Evolutionary conservation across 2,113 vertebrate genomes (phyloP).

Genomic region (Gallinago paraguaiae): DNA sequence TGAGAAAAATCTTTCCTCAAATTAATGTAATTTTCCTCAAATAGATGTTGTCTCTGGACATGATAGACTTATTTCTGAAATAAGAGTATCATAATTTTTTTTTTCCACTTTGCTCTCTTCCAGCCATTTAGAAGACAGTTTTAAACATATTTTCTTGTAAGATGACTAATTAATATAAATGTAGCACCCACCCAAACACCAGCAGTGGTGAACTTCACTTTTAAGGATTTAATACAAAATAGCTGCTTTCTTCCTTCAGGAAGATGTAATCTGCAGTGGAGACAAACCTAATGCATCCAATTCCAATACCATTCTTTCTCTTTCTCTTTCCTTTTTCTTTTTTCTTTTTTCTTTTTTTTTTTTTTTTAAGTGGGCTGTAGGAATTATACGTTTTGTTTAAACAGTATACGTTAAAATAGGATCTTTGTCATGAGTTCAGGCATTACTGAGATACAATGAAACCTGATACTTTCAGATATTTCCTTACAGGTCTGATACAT

Average conservation of each 20-base stretch:
- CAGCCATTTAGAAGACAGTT: neutral
- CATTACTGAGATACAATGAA: neutral
- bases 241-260: neutral
- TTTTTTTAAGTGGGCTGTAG: neutral
- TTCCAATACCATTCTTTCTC: too few relatives aligned
- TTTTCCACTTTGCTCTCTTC: neutral
- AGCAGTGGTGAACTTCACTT: neutral
- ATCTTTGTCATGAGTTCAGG: neutral
- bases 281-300: neutral
- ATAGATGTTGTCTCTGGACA: neutral
- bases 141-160: neutral
- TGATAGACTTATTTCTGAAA: neutral
- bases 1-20: neutral
- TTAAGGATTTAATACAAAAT: neutral
- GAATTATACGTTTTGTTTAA: neutral
- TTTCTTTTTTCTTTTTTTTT: neutral
- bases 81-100: neutral
- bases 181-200: neutral
- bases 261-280: neutral
- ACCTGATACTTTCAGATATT: neutral
- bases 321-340: accelerated
- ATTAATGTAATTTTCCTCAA: neutral
- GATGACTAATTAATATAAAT: neutral
- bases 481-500: neutral
- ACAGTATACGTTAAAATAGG: neutral